Evolutionary conservation across 2,113 vertebrate genomes (phyloP).

Genomic region (Stomatorhinus ivindoensis): DNA sequence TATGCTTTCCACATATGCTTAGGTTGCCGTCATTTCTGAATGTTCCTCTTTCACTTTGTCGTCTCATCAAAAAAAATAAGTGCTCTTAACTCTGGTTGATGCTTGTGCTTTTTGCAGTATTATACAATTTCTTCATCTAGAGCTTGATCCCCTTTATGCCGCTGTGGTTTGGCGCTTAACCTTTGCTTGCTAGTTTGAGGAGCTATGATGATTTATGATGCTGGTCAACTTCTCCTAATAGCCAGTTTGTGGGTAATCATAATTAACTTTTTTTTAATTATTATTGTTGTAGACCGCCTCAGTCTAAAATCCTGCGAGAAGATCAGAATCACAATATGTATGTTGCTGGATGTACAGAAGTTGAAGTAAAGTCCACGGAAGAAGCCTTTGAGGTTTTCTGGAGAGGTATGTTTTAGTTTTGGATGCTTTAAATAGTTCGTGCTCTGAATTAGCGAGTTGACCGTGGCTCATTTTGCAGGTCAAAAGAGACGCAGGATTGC

Average conservation of each 20-base stretch:
- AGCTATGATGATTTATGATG: background rate
- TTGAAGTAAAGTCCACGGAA: slow-evolving; percentile 92
- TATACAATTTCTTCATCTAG: background rate
- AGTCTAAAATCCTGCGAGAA: slow-evolving; percentile 86
- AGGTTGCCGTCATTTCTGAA: background rate
- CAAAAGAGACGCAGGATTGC: slow-evolving; percentile 68
- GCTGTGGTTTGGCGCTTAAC: background rate
- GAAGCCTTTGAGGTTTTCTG: slow-evolving; percentile 75
- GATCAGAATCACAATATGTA: slow-evolving; percentile 98
- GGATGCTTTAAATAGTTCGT: background rate
- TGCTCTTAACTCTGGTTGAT: background rate
- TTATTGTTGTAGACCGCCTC: slow-evolving; percentile 68
- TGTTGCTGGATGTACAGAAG: slow-evolving; percentile 83
- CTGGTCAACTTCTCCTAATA: background rate
- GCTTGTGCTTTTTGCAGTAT: background rate
- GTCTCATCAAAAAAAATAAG: no score
- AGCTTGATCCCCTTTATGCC: background rate
- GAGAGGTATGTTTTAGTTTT: slow-evolving; percentile 54
- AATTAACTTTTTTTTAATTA: background rate
- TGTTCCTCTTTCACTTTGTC: background rate
- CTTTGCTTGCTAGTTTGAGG: background rate
- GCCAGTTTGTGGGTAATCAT: background rate
- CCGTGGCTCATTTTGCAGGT: slow-evolving; percentile 35
- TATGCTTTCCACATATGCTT: background rate
- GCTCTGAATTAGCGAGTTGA: background rate